These are phyloP conservation scores for Myotis pilosus DNA, from an alignment of 2,797 vertebrate species.

Conservation along the genomic window DNA sequence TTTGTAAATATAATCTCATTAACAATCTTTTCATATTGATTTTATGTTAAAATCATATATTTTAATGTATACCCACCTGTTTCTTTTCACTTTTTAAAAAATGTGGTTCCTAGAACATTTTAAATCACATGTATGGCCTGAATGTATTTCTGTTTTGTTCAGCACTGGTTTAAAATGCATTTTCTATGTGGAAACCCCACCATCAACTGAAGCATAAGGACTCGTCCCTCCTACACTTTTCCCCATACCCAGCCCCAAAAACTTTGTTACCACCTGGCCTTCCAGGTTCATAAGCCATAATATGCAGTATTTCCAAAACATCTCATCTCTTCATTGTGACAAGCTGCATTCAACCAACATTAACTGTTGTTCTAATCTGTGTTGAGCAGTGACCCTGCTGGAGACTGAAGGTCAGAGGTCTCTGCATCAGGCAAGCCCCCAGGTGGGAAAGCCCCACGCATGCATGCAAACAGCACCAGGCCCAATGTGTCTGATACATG, in stretches of 20 bases:
- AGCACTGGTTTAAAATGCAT: not conserved
- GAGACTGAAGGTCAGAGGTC: not conserved
- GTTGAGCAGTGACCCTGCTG: not conserved
- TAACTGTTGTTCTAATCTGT: not conserved
- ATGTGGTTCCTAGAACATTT: not conserved
- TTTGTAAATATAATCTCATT: not conserved
- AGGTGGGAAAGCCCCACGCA: not conserved
- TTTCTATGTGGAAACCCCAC: not conserved
- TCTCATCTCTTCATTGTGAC: not conserved
- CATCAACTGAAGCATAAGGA: not conserved
- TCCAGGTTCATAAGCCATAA: slow-evolving; percentile 27
- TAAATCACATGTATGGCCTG: not conserved
- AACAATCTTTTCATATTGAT: not conserved
- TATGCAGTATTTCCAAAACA: not conserved
- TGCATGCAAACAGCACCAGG: not conserved
- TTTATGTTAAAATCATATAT: not conserved
- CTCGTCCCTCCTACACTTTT: not conserved
- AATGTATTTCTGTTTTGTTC: slow-evolving; percentile 1
- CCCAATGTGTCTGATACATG: rapidly evolving
- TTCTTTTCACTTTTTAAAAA: slow-evolving; percentile 2
- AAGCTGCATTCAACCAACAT: not conserved
- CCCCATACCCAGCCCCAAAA: not conserved
- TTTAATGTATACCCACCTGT: not conserved
- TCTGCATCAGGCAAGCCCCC: not conserved
- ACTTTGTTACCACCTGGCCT: not conserved